Conservation (phyloP, 2,888 invertebrate species). For the Ormyrus nitidulus region DNA sequence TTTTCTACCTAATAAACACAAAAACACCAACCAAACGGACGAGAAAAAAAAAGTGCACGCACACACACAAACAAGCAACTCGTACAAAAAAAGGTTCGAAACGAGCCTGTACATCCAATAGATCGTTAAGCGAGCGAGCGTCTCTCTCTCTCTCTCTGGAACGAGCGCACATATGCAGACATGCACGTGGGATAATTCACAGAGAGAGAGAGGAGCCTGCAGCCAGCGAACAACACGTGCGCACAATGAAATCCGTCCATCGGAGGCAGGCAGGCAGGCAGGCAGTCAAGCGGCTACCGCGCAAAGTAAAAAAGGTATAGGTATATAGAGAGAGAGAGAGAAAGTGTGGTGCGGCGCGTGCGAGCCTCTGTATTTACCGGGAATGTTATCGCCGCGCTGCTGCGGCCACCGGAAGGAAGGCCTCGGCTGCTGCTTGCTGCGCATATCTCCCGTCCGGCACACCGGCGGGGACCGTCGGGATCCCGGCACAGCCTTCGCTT, state of each 20-base stretch:
- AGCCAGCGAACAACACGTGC: not conserved
- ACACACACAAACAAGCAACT: no score
- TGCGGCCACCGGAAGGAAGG: constrained; percentile 83
- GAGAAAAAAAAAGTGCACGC: no score
- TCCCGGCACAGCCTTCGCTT: constrained; percentile 37
- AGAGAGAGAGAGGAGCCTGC: not conserved
- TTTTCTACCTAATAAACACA: no score
- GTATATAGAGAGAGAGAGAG: not conserved
- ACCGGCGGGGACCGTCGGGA: constrained; percentile 67
- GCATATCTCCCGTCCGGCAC: constrained; percentile 78
- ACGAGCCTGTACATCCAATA: not conserved
- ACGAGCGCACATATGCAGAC: not conserved
- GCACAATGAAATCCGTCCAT: constrained; percentile 25
- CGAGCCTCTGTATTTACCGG: constrained; percentile 71
- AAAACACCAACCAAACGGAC: no score
- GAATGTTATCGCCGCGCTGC: constrained; percentile 80
- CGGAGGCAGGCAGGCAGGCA: not conserved
- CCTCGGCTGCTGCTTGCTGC: constrained; percentile 84
- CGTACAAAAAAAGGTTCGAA: not conserved
- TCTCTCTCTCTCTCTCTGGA: constrained; percentile 3
- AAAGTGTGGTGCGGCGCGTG: constrained; percentile 16
- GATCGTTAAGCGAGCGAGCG: constrained; percentile 19
- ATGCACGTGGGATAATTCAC: constrained; percentile 49
- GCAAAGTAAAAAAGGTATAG: not conserved
- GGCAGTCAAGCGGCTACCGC: not conserved